Base-by-base conservation (phyloP, 2,888 invertebrate species). In the Leptogaster cylindrica region DNA sequence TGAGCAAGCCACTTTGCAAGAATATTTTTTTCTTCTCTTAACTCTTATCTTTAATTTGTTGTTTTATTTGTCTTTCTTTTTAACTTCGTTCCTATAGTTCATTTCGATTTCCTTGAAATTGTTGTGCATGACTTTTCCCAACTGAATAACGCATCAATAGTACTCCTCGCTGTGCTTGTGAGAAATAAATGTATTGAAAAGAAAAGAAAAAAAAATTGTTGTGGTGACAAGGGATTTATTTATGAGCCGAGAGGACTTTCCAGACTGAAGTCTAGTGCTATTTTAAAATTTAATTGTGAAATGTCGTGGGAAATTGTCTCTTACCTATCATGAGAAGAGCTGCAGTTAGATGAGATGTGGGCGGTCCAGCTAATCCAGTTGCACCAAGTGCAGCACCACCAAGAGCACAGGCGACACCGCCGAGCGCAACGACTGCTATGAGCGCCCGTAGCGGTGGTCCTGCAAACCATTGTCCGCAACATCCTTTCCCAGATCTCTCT, bases 381-480 rank as follows among this genome's bases (percentile, higher is more conserved):
- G 80, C 81, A 33, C 80, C 81, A 71, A 81, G 68, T 12, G 81
- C 81, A 61, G 80, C 81, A 67, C 81, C 81, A 69, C 81, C 81
- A 25, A 81, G 73, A 70, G 81, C 80, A 74, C 81, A 81, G 16
- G 81, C 81, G 31, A 81, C 77, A 69, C 81, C 81, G 61, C 81
- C 81, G 50, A 81, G 72, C 14, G 81, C 81, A 16, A 81, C 80
- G 25, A 81, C 79, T 46, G 81, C 81, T 66, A 81, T 80, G 68
- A 81, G 75, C 44, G 81, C 79, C 50, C 81, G 77, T 70, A 81
- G 71, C 61, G 81, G 81, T 50, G 81, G 81, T 39, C 81, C 81
- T 31, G 81, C 79, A 72, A 81, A 81, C 81, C 81, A 81, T 73
- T 80, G 80, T 68, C 81, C 81, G 68, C 81, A 81, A 70, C 81